Conservation (phyloP, 2,888 invertebrate genomes). For the Mystacides longicornis region DNA sequence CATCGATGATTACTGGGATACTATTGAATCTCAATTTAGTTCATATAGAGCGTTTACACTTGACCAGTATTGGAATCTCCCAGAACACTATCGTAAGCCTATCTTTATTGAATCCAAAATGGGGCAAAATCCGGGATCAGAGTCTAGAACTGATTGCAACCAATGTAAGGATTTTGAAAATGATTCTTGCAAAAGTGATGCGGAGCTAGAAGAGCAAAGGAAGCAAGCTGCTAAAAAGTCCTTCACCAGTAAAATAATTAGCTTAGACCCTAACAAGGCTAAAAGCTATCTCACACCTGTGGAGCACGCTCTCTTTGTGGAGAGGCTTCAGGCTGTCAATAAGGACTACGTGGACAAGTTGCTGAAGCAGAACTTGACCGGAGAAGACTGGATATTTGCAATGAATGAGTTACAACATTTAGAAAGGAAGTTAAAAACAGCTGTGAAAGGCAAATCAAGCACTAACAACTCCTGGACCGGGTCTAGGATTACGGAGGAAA, state of each 20-base stretch:
- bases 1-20: conserved; percentile 21
- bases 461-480: conserved; percentile 22
- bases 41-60: conserved; percentile 14
- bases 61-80: conserved; percentile 15
- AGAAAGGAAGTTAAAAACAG: conserved; percentile 36
- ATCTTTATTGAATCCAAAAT: conserved; percentile 20
- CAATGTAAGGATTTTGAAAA: conserved; percentile 27
- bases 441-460: conserved; percentile 21
- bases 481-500: conserved; percentile 18
- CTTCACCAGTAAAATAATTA: conserved; percentile 8
- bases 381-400: conserved; percentile 43
- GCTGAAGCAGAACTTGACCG: conserved; percentile 36
- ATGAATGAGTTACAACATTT: conserved; percentile 38
- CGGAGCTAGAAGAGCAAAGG: conserved; percentile 7
- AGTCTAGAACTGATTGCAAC: conserved; percentile 27
- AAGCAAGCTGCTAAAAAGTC: conserved; percentile 14
- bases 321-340: conserved; percentile 37
- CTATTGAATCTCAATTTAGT: conserved; percentile 14
- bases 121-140: conserved; percentile 28
- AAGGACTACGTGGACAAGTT: conserved; percentile 38
- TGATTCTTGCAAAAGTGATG: neutral
- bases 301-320: conserved; percentile 32
- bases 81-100: conserved; percentile 1
- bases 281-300: conserved; percentile 1
- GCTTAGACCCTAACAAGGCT: neutral